Percentiles rank a stretch among this genome's conserved stretches.
phyloP scores from a whole-genome alignment of 35 echinoderm and acorn worm genomes.

The Apostichopus californicus region DNA sequence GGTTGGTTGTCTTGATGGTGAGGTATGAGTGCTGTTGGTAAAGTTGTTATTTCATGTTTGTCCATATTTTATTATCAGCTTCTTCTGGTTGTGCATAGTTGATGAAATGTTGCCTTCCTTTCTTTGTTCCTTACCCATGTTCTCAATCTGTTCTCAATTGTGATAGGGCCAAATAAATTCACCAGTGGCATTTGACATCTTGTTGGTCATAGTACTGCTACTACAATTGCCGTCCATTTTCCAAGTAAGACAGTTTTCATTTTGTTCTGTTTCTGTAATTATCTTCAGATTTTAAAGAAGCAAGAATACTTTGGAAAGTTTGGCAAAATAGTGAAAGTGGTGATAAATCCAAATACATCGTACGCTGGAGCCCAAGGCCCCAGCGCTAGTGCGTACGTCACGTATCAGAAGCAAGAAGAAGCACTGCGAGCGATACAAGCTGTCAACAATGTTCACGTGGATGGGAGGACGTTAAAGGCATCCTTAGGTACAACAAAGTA shows the following conservation, averaged over 20 bases:
- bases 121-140: too few species aligned
- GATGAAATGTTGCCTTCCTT: too few species aligned
- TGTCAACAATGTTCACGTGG: constrained; percentile 97
- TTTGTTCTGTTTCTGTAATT: background rate
- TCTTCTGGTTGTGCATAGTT: too few species aligned
- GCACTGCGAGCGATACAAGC: constrained; percentile 94
- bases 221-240: too few species aligned
- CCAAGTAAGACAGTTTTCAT: too few species aligned
- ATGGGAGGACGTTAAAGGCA: constrained; percentile 98
- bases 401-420: constrained; percentile 86
- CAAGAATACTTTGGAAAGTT: constrained; percentile 99
- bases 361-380: constrained; percentile 98
- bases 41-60: too few species aligned
- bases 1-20: too few species aligned
- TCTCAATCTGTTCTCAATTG: too few species aligned
- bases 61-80: too few species aligned
- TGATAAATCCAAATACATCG: constrained; percentile 96
- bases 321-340: constrained; percentile 98
- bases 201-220: background rate
- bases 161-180: too few species aligned
- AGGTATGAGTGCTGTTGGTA: too few species aligned
- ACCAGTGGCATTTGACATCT: background rate
- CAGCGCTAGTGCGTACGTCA: constrained; percentile 99
- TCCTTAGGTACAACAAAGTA: constrained; percentile 98
- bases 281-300: constrained; percentile 91